Percentiles rank a stretch among this genome's conserved stretches.
Conservation (phyloP, 2,113 vertebrate species). For the Cranoglanis bouderius region DNA sequence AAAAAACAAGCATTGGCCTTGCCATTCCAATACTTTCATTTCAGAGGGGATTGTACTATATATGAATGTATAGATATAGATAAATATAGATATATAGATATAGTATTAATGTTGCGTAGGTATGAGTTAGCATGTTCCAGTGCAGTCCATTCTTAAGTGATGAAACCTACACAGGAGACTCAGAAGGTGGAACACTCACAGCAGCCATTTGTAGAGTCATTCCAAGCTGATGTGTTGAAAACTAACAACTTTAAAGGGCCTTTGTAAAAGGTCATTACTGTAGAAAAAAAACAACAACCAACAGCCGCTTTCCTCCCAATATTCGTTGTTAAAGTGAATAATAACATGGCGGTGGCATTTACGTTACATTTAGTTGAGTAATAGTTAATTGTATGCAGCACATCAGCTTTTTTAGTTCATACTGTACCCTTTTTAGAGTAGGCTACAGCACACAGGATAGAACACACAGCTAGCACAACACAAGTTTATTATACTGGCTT, state of each 20-base stretch:
- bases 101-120: not conserved
- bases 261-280: conserved; percentile 6
- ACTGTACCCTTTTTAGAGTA: not conserved
- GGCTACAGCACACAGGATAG: not conserved
- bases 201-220: not conserved
- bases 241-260: not conserved
- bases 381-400: conserved; percentile 5
- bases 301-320: not conserved
- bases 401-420: not conserved
- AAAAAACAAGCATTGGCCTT: no score
- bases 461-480: not conserved
- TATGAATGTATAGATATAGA: not conserved
- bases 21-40: no score
- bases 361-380: conserved; percentile 11
- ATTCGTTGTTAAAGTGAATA: not conserved
- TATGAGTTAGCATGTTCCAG: not conserved
- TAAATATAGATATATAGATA: not conserved
- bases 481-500: not conserved
- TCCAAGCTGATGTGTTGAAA: not conserved
- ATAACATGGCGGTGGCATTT: not conserved
- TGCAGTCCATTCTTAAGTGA: not conserved
- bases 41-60: not conserved
- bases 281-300: not conserved
- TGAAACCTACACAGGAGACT: not conserved
- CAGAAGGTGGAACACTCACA: not conserved